These are phyloP conservation scores for Vombatus ursinus DNA, from an alignment of 2,113 vertebrate genomes.

Conservation along the genomic window DNA sequence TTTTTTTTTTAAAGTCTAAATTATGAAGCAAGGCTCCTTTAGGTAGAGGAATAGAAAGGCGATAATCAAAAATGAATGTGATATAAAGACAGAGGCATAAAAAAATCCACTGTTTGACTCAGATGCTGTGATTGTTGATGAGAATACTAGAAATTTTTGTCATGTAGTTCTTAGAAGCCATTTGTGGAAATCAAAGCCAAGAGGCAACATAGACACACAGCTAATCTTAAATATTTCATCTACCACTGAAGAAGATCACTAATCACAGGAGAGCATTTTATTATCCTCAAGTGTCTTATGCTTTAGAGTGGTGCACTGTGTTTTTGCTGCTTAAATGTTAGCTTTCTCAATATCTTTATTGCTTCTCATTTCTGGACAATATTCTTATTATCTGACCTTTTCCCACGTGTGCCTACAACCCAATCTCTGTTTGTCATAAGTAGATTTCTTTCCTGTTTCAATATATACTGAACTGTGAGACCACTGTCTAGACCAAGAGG, in stretches of 20 bases:
- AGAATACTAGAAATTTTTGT: neutral
- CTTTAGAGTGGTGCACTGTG: slow-evolving; percentile 19
- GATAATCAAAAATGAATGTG: neutral
- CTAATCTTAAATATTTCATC: neutral
- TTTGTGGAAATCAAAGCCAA: neutral
- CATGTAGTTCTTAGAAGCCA: neutral
- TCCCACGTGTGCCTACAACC: neutral
- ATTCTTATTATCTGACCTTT: slow-evolving; percentile 26
- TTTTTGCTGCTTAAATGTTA: neutral
- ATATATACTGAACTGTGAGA: slow-evolving; percentile 23
- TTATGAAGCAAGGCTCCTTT: neutral
- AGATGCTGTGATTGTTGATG: neutral
- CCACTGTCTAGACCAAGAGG: neutral
- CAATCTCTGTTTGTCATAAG: neutral
- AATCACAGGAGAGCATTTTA: slow-evolving; percentile 23
- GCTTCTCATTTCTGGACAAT: slow-evolving; percentile 5
- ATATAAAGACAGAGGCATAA: neutral
- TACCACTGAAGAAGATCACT: neutral
- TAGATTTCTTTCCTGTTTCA: slow-evolving; percentile 17
- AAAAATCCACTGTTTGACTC: neutral
- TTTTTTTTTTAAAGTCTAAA: neutral
- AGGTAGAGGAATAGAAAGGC: neutral
- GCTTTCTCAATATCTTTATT: neutral
- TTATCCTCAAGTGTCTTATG: neutral
- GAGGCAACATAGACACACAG: neutral